Base-by-base conservation (phyloP, 1,140 invertebrate species). In the Cherax destructor region DNA sequence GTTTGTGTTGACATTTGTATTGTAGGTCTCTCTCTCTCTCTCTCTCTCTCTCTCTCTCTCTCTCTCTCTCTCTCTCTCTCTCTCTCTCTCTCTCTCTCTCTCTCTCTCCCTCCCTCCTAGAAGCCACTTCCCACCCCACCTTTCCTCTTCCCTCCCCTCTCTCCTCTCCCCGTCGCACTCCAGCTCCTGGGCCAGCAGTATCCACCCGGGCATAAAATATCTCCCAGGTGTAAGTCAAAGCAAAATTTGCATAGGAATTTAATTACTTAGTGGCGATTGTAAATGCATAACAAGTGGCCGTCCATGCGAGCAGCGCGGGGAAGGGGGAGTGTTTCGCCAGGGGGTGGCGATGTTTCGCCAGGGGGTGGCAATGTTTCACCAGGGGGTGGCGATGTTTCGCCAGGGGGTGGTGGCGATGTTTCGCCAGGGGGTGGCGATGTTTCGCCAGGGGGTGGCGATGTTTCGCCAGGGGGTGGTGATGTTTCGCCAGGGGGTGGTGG, bases 221-320 rank as follows among this genome's bases (percentile, higher is more conserved):
- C 84, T 77, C 52, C n/a, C 69, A 86, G 74, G 84, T 86, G 84
- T 49, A 74, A 86, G 84, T 52, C 84, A 86, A 86, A 86, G 84
- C 50, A 76, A 86, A 86, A 86, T 86, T 86, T 86, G 78, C 84
- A 86, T 86, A 86, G 84, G 84, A 86, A 86, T 86, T 86, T 86
- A 86, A 86, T 86, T 86, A 86, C 69, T 86, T 72, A 52, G 50
- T 21, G 21, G 84, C 80, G 80, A 59, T 83, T 83, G 80, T 83
- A 83, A 61, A 83, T 59, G 56, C 9, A n/a, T n/a, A n/a, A n/a
- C n/a, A n/a, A n/a, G n/a, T n/a, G n/a, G n/a, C n/a, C 30, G 30
- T 41, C 30, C 30, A 41, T 41, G 30, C 2, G 30, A 41, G 30
- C 30, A 41, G 30, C 2, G 30, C 30, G 30, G 30, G 30, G 30